Evolutionary conservation across 35 echinoderm and acorn worm genomes (phyloP).

Genomic region (Stichopus chloronotus): DNA sequence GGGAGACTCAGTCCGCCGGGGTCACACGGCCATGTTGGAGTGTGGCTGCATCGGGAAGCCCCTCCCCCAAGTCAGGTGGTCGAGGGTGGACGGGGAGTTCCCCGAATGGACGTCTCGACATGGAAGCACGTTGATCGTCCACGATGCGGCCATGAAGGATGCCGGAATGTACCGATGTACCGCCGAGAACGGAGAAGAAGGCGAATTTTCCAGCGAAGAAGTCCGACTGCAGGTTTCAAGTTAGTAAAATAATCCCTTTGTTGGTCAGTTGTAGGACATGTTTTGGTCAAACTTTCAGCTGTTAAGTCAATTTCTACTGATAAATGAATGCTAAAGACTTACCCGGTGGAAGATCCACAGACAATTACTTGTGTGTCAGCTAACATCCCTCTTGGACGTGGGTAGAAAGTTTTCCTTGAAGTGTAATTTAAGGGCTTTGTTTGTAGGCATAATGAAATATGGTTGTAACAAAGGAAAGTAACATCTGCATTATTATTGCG

Average conservation of each 20-base stretch:
- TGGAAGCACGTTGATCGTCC: slow-evolving; percentile 61
- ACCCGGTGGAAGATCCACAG: not conserved
- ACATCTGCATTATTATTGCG: no score
- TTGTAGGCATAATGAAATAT: no score
- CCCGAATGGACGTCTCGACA: slow-evolving; percentile 50
- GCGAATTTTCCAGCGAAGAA: not conserved
- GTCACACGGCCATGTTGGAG: slow-evolving; percentile 72
- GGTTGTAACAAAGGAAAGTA: no score
- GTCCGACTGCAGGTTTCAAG: slow-evolving; percentile 75
- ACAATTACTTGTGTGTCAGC: no score
- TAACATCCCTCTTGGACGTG: no score
- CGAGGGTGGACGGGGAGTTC: slow-evolving; percentile 60
- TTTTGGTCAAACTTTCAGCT: not conserved
- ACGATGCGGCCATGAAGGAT: slow-evolving; percentile 40
- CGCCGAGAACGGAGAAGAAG: slow-evolving; percentile 41
- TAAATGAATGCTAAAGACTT: not conserved
- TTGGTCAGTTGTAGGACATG: not conserved
- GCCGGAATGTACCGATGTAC: slow-evolving; percentile 71
- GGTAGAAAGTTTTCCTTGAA: no score
- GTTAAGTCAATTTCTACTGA: not conserved
- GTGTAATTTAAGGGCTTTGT: no score
- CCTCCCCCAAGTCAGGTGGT: slow-evolving; percentile 61
- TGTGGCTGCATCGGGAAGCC: slow-evolving; percentile 72
- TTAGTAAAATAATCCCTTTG: slow-evolving; percentile 52
- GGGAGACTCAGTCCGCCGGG: slow-evolving; percentile 52